Conservation (phyloP, 2,888 invertebrate species). For the Orthosia gracilis region DNA sequence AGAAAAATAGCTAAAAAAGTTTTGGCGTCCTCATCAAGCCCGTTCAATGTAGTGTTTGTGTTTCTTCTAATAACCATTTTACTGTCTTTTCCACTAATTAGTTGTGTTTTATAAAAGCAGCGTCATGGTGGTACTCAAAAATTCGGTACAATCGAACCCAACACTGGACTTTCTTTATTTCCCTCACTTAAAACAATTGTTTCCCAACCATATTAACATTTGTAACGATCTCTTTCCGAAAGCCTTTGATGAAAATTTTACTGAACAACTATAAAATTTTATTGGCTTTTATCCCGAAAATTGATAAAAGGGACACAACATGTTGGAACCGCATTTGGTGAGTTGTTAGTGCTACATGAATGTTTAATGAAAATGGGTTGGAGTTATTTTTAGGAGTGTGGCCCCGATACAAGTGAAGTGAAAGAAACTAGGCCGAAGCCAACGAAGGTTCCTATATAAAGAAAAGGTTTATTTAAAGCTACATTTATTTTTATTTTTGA, state of each 20-base stretch:
- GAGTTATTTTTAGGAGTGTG: slow-evolving; percentile 8
- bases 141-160: background rate
- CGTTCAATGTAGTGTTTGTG: background rate
- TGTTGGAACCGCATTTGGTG: background rate
- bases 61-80: background rate
- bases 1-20: no score
- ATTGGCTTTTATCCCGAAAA: slow-evolving; percentile 40
- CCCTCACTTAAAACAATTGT: slow-evolving; percentile 28
- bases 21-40: background rate
- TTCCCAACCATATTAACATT: slow-evolving; percentile 39
- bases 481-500: background rate
- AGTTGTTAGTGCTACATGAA: slow-evolving; percentile 23
- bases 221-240: slow-evolving; percentile 26
- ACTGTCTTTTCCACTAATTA: background rate
- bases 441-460: background rate
- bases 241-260: slow-evolving; percentile 44
- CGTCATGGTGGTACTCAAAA: background rate
- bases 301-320: slow-evolving; percentile 39
- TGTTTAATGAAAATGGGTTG: slow-evolving; percentile 10
- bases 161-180: slow-evolving; percentile 6
- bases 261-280: slow-evolving; percentile 41
- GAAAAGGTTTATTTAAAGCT: background rate
- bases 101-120: background rate
- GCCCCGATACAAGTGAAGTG: background rate
- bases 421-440: slow-evolving; percentile 4